phyloP scores from a whole-genome alignment of 2,888 invertebrate genomes.

The Seira sanloemensis region DNA sequence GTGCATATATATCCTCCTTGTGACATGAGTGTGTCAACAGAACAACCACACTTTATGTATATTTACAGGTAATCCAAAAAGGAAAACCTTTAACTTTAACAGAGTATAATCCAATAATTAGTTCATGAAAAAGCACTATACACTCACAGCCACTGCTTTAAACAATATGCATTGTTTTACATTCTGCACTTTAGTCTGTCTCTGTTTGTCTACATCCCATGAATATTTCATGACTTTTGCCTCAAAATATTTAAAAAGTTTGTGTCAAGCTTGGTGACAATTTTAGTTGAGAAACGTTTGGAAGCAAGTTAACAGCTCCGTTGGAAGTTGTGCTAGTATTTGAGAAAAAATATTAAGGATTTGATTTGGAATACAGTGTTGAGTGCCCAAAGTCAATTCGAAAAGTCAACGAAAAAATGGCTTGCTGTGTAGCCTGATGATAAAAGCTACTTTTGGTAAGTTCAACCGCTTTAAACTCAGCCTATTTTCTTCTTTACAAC shows the following conservation, averaged over 20 bases:
- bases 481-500: no score
- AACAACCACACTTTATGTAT: not conserved
- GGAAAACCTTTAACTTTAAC: not conserved
- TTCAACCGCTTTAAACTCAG: no score
- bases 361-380: no score
- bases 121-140: constrained; percentile 26
- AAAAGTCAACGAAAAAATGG: no score
- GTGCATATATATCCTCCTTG: no score
- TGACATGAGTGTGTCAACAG: not conserved
- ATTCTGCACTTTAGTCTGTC: not conserved
- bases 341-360: not conserved
- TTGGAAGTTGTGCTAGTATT: no score
- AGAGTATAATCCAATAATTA: not conserved
- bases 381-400: no score
- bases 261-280: constrained; percentile 6
- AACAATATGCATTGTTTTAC: constrained; percentile 26
- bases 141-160: not conserved
- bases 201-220: constrained; percentile 24
- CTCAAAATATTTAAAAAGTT: constrained; percentile 46
- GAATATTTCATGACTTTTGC: constrained; percentile 49
- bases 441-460: no score
- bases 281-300: constrained; percentile 32
- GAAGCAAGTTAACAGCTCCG: no score
- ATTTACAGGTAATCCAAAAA: no score
- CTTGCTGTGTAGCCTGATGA: no score